Base-by-base conservation (phyloP, 2,888 invertebrate species). In the Danaus chrysippus region DNA sequence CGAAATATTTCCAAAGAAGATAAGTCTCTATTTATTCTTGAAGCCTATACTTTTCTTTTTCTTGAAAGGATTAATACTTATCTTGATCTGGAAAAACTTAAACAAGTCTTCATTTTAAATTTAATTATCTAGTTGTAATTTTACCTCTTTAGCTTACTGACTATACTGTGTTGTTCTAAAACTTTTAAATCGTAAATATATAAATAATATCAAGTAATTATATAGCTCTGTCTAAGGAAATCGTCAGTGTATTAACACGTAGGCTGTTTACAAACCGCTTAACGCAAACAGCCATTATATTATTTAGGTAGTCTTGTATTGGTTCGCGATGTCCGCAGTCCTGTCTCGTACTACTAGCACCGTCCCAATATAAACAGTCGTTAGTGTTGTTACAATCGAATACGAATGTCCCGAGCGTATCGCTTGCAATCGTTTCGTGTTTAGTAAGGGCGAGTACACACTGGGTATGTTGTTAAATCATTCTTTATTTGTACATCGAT, bases 281-380 rank as follows among this genome's bases (percentile, higher is more conserved):
- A 72, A 71, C 75, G 76, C 75, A 79, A 77, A 78, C 77, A 79
- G 82, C 86, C 87, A 87, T 86, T 86, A 87, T 84, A 88, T 89
- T 87, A 89, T 89, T 87, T 87, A 86, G 84, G 81, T 79, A 77
- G 84, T 82, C 80, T 82, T 80, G 84, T 79, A 87, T 90, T 86
- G 89, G 89, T 83, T 84, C 87, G 87, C 84, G 84, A 83, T 80
- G 80, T 82, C 82, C 76, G 49, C 49, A 49, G 74, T 65, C 73
- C 68, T 70, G 68, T 63, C 60, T 63, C 61, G 57, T 68, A 68
- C 65, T 63, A 67, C 65, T 60, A 68, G 74, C 76, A 74, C 75
- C 70, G 76, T 70, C 70, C 71, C 76, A 83, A 79, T 83, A 84
- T 87, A 86, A 88, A 89, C 87, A 88, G 82, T 81, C 80, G 84